Evolutionary conservation across 2,797 vertebrate species (phyloP), one percentile per base, ranked within the genome.

Genomic region (Aulostomus chinensis): DNA sequence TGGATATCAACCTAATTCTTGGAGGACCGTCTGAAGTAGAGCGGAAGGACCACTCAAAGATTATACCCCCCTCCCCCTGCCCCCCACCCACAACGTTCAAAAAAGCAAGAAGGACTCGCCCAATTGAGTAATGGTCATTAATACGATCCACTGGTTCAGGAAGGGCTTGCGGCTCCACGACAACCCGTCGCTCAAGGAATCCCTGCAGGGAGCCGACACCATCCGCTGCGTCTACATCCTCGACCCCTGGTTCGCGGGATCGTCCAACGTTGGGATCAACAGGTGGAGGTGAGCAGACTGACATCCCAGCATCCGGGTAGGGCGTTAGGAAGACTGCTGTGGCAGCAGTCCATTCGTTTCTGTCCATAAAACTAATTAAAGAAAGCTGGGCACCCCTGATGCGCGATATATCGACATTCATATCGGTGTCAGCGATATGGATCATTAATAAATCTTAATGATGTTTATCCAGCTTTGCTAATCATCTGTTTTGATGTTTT

Each of bases 151-250:
- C 85, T 97, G 95, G 96, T 98, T 98, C 91, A 93, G 95, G 86
- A 97, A 97, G 92, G 96, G 96, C 79, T 93, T 98, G 76, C 87
- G 95, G 83, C 95, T 98, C 76, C 96, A 98, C 88, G 95, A 98
- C 90, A 98, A 96, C 87, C 95, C 95, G 66, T 91, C 95, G 29
- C 90, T 97, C 53, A 88, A 89, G 86, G 94, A 95, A 33, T 94
- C 94, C 49, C 89, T 97, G 81, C 89, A 84, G 78, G 94, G 94
- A 39, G 94, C 94, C 29, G 93, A 95, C 62, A 92, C 88, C 0
- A 87, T 97, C 62, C 93, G 95, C 69, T 97, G 95, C 75, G 94
- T 97, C 58, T 98, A 96, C 86, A 97, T 97, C 84, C 90, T 97
- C 43, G 95, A 98, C 75, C 95, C 96, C 46, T 98, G 96, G 96